phyloP scores from a whole-genome alignment of 2,797 vertebrate species.

The Jordanella pulchra region DNA sequence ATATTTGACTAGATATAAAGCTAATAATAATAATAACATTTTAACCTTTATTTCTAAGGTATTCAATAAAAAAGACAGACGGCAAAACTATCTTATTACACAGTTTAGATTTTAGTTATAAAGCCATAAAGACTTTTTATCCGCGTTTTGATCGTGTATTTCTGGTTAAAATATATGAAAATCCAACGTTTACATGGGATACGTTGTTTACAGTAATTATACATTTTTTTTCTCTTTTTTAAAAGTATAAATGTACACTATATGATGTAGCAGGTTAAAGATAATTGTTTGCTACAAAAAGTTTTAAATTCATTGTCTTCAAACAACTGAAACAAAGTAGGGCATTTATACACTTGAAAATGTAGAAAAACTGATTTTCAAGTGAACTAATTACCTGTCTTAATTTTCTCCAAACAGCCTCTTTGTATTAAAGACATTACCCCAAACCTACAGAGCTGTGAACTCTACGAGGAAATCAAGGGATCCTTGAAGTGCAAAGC shows the following conservation, averaged over 20 bases:
- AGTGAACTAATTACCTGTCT: not conserved
- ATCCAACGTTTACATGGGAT: not conserved
- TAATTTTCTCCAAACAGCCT: slow-evolving; percentile 62
- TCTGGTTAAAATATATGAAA: too few species aligned
- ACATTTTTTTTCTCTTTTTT: not conserved
- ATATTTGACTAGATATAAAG: not conserved
- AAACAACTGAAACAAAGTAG: not conserved
- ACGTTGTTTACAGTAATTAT: not conserved
- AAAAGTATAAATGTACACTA: not conserved
- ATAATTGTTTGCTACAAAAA: not conserved
- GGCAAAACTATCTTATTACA: not conserved
- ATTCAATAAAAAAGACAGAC: too few species aligned
- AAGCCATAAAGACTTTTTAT: too few species aligned
- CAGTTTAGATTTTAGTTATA: not conserved
- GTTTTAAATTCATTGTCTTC: too few species aligned
- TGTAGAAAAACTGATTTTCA: not conserved
- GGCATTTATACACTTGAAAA: not conserved
- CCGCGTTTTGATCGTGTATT: too few species aligned
- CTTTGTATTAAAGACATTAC: slow-evolving; percentile 76
- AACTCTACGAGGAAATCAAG: slow-evolving; percentile 61
- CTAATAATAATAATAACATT: not conserved
- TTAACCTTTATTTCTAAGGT: too few species aligned
- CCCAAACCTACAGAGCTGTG: slow-evolving; percentile 81
- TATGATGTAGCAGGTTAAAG: not conserved
- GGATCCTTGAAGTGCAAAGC: slow-evolving; percentile 77